Evolutionary conservation across 2,888 invertebrate species (phyloP).

Genomic region (Pasiphila rectangulata): DNA sequence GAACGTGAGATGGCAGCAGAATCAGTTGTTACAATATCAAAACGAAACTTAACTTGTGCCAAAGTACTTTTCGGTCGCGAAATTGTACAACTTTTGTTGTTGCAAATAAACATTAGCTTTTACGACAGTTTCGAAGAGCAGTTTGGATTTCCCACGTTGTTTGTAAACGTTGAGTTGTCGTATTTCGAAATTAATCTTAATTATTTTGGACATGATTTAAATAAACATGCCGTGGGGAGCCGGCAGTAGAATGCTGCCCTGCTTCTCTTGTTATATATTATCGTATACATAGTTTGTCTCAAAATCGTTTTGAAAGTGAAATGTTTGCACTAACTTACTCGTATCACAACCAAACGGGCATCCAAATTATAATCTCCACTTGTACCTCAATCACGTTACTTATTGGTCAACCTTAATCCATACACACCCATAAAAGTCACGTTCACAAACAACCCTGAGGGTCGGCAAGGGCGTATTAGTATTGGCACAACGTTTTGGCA

Average conservation of each 20-base stretch:
- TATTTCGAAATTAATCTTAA: no score
- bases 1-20: constrained; percentile 30
- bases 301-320: no score
- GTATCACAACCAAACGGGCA: no score
- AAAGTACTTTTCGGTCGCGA: constrained; percentile 24
- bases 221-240: no score
- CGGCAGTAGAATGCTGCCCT: no score
- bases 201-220: no score
- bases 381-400: no score
- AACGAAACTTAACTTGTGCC: constrained; percentile 12
- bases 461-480: not conserved
- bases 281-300: no score
- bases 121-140: constrained; percentile 27
- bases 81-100: constrained; percentile 35
- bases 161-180: constrained; percentile 2
- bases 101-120: constrained; percentile 33
- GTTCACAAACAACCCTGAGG: not conserved
- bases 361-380: no score
- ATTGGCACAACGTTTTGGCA: constrained; percentile 4
- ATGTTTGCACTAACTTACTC: no score
- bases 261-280: no score
- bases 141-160: constrained; percentile 6
- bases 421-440: not conserved
- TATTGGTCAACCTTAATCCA: no score
- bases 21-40: constrained; percentile 26